These are phyloP conservation scores for Colletes collaris DNA, from an alignment of 2,888 invertebrate species.

Conservation along the genomic window DNA sequence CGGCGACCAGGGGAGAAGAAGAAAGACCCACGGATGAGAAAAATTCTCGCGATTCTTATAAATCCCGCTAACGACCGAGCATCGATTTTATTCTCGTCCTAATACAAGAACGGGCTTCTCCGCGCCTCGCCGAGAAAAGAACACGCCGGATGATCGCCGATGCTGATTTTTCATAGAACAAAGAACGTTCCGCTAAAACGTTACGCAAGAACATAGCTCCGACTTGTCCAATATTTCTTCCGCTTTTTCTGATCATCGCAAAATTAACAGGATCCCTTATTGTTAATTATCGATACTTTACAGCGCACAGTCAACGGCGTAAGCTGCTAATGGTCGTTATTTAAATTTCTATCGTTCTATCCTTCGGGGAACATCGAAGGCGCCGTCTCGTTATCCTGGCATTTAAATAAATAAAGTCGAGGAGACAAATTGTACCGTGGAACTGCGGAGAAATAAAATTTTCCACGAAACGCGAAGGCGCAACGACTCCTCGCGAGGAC, in stretches of 20 bases:
- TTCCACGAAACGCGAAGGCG: background rate
- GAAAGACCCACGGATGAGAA: slow-evolving; percentile 30
- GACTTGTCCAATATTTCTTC: background rate
- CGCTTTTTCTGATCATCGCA: background rate
- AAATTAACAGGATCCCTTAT: too few relatives aligned
- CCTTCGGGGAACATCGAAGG: background rate
- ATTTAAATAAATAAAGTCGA: background rate
- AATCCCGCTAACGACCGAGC: slow-evolving; percentile 67
- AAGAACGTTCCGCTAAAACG: background rate
- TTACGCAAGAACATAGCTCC: background rate
- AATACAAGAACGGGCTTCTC: slow-evolving; percentile 4
- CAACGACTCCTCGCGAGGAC: slow-evolving; percentile 8
- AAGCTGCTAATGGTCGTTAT: too few relatives aligned
- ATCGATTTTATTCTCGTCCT: slow-evolving; percentile 60
- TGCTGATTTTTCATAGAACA: slow-evolving; percentile 16
- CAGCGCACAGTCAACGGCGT: too few relatives aligned
- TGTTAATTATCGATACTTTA: too few relatives aligned
- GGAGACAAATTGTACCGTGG: too few relatives aligned
- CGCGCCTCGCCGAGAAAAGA: background rate
- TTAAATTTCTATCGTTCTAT: too few relatives aligned
- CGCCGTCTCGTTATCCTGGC: background rate
- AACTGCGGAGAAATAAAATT: slow-evolving; percentile 5
- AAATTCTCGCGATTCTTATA: slow-evolving; percentile 62
- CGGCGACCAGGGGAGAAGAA: slow-evolving; percentile 11
- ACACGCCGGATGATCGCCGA: background rate